phyloP scores from a whole-genome alignment of 92 coral and sea anemone genomes.

The Montipora capitata region DNA sequence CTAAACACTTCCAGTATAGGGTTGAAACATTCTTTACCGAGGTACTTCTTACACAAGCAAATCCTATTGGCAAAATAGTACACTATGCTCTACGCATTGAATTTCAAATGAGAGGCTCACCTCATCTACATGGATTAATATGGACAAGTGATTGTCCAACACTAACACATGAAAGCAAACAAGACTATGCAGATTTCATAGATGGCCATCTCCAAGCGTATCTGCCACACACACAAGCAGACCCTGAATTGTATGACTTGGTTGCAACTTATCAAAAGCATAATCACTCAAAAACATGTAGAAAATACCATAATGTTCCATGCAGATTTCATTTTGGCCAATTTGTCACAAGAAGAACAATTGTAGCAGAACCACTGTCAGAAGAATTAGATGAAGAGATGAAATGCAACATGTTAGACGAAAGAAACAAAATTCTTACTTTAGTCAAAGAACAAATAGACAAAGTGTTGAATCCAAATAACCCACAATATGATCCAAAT shows the following conservation, averaged over 20 bases:
- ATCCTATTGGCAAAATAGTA: constrained; percentile 68
- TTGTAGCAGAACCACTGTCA: constrained; percentile 11
- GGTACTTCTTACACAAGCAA: constrained; percentile 53
- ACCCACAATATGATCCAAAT: neutral
- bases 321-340: constrained; percentile 79
- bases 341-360: constrained; percentile 56
- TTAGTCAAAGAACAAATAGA: constrained; percentile 45
- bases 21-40: constrained; percentile 8
- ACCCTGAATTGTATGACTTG: constrained; percentile 70
- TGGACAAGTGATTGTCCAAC: constrained; percentile 68
- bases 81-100: constrained; percentile 53
- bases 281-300: constrained; percentile 11
- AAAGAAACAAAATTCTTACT: constrained; percentile 48
- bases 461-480: constrained; percentile 12
- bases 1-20: too few species aligned
- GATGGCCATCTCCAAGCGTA: constrained; percentile 25
- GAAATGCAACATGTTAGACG: constrained; percentile 37
- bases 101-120: constrained; percentile 6
- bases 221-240: constrained; percentile 13
- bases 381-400: constrained; percentile 65
- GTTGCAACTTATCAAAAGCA: constrained; percentile 60
- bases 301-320: constrained; percentile 36
- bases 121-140: constrained; percentile 63
- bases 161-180: constrained; percentile 56
- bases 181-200: constrained; percentile 54